phyloP scores from a whole-genome alignment of 2,113 vertebrate genomes.

The Callocephalon fimbriatum region DNA sequence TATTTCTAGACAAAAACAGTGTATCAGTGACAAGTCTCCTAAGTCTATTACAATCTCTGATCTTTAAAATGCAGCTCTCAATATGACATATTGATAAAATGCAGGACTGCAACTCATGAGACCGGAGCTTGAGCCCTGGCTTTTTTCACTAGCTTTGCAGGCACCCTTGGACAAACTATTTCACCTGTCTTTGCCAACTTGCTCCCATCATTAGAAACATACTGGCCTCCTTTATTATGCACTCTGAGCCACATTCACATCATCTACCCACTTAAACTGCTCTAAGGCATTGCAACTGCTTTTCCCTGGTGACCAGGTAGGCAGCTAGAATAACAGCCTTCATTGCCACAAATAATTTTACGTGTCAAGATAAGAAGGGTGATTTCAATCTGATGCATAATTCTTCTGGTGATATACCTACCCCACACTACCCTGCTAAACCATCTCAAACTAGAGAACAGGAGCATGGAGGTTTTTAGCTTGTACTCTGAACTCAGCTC shows the following conservation, averaged over 20 bases:
- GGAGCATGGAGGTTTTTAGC: background rate
- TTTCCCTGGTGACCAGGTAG: background rate
- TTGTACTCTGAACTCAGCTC: background rate
- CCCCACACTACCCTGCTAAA: background rate
- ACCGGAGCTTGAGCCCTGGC: background rate
- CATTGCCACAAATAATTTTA: background rate
- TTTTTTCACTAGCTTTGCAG: background rate
- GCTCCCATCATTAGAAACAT: background rate
- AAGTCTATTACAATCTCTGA: background rate
- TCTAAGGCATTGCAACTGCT: background rate
- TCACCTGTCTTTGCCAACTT: background rate
- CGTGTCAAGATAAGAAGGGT: background rate
- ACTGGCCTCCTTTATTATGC: background rate
- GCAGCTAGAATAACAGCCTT: background rate
- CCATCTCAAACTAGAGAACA: background rate
- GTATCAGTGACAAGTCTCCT: background rate
- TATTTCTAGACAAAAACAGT: background rate
- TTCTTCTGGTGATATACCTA: background rate
- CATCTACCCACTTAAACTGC: background rate
- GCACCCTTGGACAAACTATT: background rate
- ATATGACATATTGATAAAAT: background rate
- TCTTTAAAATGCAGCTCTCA: background rate
- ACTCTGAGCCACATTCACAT: background rate
- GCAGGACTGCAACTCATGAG: background rate
- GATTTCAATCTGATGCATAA: background rate